phyloP scores from a whole-genome alignment of 2,888 invertebrate species.

The Aricia artaxerxes region DNA sequence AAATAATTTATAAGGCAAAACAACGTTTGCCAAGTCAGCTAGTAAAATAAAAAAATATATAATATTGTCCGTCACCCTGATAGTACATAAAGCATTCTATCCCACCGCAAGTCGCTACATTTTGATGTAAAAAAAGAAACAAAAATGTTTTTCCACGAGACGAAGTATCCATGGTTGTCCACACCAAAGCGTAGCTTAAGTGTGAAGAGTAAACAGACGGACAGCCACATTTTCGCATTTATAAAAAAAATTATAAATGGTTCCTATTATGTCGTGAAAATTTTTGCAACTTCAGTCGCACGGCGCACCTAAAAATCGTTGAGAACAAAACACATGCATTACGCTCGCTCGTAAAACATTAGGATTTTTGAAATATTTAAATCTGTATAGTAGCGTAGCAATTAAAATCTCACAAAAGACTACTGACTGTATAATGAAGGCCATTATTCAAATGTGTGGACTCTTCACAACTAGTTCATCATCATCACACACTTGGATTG shows the following conservation, averaged over 20 bases:
- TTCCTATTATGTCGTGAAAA: not conserved
- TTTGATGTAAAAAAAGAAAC: not conserved
- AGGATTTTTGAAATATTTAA: conserved; percentile 9
- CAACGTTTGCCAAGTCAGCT: too few relatives aligned
- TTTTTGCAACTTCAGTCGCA: not conserved
- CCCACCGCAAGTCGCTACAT: not conserved
- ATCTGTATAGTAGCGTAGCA: not conserved
- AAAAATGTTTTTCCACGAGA: not conserved
- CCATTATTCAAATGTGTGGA: conserved; percentile 7
- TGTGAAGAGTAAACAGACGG: not conserved
- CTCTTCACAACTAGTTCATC: not conserved
- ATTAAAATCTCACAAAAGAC: conserved; percentile 6
- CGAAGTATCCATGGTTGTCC: not conserved
- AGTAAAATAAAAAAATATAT: too few relatives aligned
- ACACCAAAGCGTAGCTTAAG: not conserved
- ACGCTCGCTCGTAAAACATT: not conserved
- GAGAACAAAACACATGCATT: not conserved
- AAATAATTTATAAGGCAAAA: too few relatives aligned
- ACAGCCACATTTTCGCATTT: not conserved
- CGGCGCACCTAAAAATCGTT: not conserved
- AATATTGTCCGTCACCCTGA: too few relatives aligned
- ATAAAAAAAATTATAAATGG: not conserved
- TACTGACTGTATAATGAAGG: not conserved
- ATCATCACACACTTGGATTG: not conserved
- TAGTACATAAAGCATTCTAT: too few relatives aligned